phyloP scores from a whole-genome alignment of 2,113 vertebrate species.

The Tiliqua scincoides region DNA sequence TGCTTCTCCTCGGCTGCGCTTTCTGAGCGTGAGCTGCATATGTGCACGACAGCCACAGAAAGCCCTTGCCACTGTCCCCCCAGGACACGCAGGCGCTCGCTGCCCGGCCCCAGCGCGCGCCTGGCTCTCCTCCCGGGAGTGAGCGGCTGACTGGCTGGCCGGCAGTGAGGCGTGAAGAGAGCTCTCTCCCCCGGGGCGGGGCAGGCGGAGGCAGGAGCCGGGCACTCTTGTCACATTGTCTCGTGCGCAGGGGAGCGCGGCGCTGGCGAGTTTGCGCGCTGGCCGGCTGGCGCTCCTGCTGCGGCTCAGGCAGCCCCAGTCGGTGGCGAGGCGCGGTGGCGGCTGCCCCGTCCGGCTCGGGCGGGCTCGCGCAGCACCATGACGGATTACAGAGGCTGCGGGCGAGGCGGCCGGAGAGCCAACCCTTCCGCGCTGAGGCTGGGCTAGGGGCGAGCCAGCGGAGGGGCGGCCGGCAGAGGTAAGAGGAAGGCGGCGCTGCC shows the following conservation, averaged over 20 bases:
- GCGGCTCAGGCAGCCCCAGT: background rate
- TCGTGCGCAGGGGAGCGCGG: background rate
- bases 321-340: background rate
- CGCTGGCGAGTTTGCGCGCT: slow-evolving; percentile 9
- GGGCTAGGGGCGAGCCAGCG: background rate
- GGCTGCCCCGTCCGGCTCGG: background rate
- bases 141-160: too few relatives aligned
- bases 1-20: background rate
- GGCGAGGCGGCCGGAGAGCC: background rate
- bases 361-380: too few relatives aligned
- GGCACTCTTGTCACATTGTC: background rate
- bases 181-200: background rate
- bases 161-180: slow-evolving; percentile 4
- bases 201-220: background rate
- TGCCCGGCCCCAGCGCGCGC: background rate
- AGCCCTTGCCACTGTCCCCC: background rate
- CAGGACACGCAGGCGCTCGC: background rate
- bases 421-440: slow-evolving; percentile 40
- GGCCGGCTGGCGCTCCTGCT: background rate
- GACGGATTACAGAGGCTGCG: background rate
- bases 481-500: background rate
- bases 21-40: background rate
- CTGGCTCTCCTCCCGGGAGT: background rate
- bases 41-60: background rate
- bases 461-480: too few relatives aligned